Base-by-base conservation (phyloP, 2,888 invertebrate genomes). In the Bombylius discolor region DNA sequence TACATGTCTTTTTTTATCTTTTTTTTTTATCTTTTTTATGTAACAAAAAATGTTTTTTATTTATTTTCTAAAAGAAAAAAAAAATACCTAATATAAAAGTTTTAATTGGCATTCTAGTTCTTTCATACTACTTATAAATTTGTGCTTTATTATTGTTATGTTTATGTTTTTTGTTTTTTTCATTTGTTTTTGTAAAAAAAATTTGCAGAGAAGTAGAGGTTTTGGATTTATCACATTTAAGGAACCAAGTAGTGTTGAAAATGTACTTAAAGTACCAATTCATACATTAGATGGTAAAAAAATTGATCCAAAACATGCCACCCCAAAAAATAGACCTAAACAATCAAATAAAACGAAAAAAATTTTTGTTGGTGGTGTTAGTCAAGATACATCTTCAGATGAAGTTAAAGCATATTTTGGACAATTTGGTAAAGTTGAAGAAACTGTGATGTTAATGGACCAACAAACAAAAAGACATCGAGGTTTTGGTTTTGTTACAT, bases 221-320 rank as follows among this genome's bases (percentile, higher is more conserved):
- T 93, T 93, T 76, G 70, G 92, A 69, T 93, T 93, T 79, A 92
- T 93, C 75, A 92, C 92, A 68, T 93, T 93, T 78, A 86, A 89
- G 74, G 91, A 92, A 75, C 88, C 92, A 56, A 82, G 86, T 63
- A 87, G 90, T 68, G 92, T 93, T 62, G 91, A 92, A 75, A 90
- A 90, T 77, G 92, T 93, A 58, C 81, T 93, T 56, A 89, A 90
- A 66, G 89, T 91, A 64, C 90, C 90, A 57, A 87, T 90, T 62
- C 91, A 92, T 79, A 90, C 90, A 53, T 79, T 93, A 64, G 92
- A 93, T 75, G 92, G 92, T 61, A 93, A 93, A 76, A 89, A 92
- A 75, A 93, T 93, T 72, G 93, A 93, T 73, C 93, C 93, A 57
- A 93, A 93, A 70, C 91, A 92, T 77, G 92, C 92, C 57, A 92